Conservation (phyloP, 2,797 vertebrate species). For the Taeniopygia guttata region DNA sequence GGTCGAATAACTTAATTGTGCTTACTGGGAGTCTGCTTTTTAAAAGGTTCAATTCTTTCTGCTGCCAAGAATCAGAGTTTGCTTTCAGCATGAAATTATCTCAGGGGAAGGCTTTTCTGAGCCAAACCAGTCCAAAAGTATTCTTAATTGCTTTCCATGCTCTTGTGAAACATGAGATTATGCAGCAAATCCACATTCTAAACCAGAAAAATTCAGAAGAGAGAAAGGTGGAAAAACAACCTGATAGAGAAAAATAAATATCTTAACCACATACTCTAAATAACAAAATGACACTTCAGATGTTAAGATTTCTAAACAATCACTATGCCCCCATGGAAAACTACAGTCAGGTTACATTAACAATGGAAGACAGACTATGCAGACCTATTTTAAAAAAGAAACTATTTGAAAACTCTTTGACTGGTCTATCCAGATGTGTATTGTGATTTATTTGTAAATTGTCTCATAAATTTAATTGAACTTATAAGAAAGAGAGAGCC, state of each 20-base stretch:
- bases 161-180: conserved; percentile 57
- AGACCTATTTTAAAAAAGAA: neutral
- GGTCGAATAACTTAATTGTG: conserved; percentile 60
- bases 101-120: conserved; percentile 49
- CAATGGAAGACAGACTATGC: neutral
- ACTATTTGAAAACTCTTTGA: neutral
- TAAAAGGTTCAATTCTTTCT: conserved; percentile 55
- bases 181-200: conserved; percentile 2
- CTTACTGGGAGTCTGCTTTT: conserved; percentile 54
- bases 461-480: conserved; percentile 1
- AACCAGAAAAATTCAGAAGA: conserved; percentile 7
- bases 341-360: neutral
- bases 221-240: neutral
- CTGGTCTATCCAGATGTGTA: neutral
- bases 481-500: neutral
- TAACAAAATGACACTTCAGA: conserved; percentile 5
- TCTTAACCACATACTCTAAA: neutral
- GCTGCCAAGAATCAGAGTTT: conserved; percentile 60
- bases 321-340: neutral
- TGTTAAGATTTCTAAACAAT: neutral
- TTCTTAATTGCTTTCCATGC: conserved; percentile 54
- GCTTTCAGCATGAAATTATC: conserved; percentile 57
- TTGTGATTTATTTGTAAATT: neutral
- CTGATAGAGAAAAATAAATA: neutral
- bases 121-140: conserved; percentile 41